Conservation (phyloP, 2,113 vertebrate genomes). For the human region DNA sequence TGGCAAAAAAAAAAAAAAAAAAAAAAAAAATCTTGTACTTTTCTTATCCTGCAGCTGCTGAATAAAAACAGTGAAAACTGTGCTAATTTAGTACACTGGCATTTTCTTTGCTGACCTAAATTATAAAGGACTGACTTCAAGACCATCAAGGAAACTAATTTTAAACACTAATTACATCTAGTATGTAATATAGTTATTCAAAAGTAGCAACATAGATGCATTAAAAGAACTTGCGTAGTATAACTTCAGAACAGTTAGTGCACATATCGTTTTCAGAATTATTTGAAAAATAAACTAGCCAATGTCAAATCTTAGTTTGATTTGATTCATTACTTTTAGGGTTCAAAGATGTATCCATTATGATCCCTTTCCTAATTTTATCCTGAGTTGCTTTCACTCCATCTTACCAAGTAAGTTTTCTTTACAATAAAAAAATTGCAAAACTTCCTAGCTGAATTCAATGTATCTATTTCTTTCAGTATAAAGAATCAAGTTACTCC, state of each 20-base stretch:
- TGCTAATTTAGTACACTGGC: slow-evolving; percentile 58
- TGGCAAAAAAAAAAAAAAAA: no score
- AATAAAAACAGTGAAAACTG: slow-evolving; percentile 47
- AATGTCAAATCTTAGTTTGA: neutral
- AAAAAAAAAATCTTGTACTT: neutral
- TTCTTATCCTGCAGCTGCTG: slow-evolving; percentile 46
- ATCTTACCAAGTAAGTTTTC: neutral
- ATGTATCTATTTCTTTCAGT: neutral
- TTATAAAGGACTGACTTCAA: slow-evolving; percentile 78
- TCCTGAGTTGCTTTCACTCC: neutral
- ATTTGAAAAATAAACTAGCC: neutral
- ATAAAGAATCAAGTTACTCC: neutral
- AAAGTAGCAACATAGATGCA: slow-evolving; percentile 37
- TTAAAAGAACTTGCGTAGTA: neutral
- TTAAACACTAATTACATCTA: slow-evolving; percentile 74
- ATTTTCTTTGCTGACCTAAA: slow-evolving; percentile 77
- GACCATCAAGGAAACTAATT: slow-evolving; percentile 76
- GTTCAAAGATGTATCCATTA: neutral
- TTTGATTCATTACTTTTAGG: slow-evolving; percentile 32
- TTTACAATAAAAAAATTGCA: neutral
- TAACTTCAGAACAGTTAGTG: slow-evolving; percentile 48
- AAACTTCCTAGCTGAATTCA: slow-evolving; percentile 28
- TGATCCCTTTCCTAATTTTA: slow-evolving; percentile 10
- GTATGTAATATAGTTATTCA: slow-evolving; percentile 69
- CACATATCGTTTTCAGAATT: slow-evolving; percentile 20